phyloP scores from a whole-genome alignment of 2,888 invertebrate genomes.

The Lissocephala sabroskyi region DNA sequence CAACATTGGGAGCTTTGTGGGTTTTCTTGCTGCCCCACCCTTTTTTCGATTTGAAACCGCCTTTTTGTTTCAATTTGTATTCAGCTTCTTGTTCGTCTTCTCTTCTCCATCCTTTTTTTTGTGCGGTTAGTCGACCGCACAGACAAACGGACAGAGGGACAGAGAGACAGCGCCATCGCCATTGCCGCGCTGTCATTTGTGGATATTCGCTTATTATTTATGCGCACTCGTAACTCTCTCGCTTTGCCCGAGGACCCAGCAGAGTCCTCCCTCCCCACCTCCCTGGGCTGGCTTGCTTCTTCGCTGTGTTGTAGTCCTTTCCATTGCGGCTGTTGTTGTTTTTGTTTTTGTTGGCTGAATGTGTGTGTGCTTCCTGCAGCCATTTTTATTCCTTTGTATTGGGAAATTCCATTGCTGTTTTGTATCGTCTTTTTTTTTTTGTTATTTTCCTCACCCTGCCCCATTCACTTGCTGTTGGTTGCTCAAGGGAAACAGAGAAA shows the following conservation, averaged over 20 bases:
- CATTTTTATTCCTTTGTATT: background rate
- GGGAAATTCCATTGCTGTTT: background rate
- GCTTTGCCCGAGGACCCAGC: no score
- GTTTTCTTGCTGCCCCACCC: no score
- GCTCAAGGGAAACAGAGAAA: no score
- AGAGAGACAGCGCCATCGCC: background rate
- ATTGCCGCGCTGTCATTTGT: conserved; percentile 26
- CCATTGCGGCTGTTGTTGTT: background rate
- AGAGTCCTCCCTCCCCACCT: no score
- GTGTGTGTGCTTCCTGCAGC: background rate
- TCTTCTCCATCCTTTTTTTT: no score
- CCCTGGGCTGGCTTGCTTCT: conserved; percentile 7
- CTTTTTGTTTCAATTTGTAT: conserved; percentile 1
- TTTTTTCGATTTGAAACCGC: no score
- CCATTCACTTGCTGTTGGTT: no score
- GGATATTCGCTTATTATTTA: conserved; percentile 31
- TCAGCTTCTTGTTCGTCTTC: conserved; percentile 1
- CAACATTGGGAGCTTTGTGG: no score
- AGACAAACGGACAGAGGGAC: conserved; percentile 1
- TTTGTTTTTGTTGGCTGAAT: background rate
- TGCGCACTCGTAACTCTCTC: conserved; percentile 9
- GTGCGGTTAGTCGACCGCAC: conserved; percentile 3
- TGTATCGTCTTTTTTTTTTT: background rate
- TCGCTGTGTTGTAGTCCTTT: background rate
- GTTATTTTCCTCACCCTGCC: no score